Base-by-base conservation (phyloP, 1,140 invertebrate genomes). In the Rhizoglyphus robini region DNA sequence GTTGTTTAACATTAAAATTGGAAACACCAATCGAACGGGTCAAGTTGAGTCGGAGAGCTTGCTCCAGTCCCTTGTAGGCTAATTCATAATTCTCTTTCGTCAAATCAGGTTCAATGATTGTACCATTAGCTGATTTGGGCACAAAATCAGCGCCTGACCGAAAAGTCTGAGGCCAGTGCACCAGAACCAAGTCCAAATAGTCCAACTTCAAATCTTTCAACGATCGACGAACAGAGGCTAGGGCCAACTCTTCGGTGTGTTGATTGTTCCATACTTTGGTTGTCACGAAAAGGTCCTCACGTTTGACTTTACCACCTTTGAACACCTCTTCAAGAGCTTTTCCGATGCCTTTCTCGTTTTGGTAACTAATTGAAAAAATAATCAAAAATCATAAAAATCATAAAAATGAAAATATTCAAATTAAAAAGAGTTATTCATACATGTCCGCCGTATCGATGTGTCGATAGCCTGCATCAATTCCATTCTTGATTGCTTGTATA, bases 181-280 rank as follows among this genome's bases (percentile, higher is more conserved):
- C n/a, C n/a, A n/a, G n/a, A n/a, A n/a, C n/a, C n/a, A 92, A 75
- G 75, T 94, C 90, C 0, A 94, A 72, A 72, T 92, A 92, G 36
- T 83, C 80, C 1, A 91, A 72, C 0, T 82, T 81, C 30, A 93
- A 78, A 70, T 80, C 80, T 8, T 75, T 73, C 62, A 93, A 73
- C 0, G 84, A 85, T 70, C 85, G 78, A 67, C 82, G 81, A 15
- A 85, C 75, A 8, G 80, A 76, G 76, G 81, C 1, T 82, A 86
- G 71, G 86, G 87, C 86, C 1, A 81, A 70, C 71, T 83, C 78
- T 57, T 79, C n/a, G n/a, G n/a, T n/a, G n/a, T n/a, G n/a, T n/a
- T n/a, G n/a, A n/a, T n/a, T n/a, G n/a, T n/a, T n/a, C n/a, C n/a
- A n/a, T n/a, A n/a, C n/a, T n/a, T n/a, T n/a, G n/a, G n/a, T n/a